phyloP scores from a whole-genome alignment of 2,113 vertebrate species.

The Sminthopsis crassicaudata region DNA sequence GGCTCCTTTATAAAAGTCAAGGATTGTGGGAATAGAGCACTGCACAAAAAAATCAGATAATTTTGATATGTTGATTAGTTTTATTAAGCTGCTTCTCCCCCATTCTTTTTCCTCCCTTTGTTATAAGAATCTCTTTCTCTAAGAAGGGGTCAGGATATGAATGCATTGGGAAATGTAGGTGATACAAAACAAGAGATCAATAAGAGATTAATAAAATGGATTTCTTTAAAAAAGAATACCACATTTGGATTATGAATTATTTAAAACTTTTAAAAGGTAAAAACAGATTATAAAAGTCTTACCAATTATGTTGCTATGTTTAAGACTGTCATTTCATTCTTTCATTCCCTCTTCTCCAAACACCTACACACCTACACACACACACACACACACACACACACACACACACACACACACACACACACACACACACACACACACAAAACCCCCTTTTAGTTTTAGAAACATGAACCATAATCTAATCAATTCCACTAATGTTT shows the following conservation, averaged over 20 bases:
- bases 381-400: too few relatives aligned
- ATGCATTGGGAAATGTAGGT: background rate
- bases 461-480: too few relatives aligned
- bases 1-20: background rate
- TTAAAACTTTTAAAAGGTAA: background rate
- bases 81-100: background rate
- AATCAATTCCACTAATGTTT: background rate
- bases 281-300: background rate
- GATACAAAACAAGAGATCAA: background rate
- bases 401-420: too few relatives aligned
- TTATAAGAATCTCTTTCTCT: background rate
- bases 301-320: background rate
- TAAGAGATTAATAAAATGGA: too few relatives aligned
- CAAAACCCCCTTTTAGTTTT: too few relatives aligned
- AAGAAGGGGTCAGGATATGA: background rate
- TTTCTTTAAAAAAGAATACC: too few relatives aligned
- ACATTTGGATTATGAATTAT: constrained; percentile 3
- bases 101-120: background rate
- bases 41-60: background rate
- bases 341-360: too few relatives aligned
- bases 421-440: too few relatives aligned
- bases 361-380: too few relatives aligned
- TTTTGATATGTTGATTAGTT: background rate
- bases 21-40: background rate
- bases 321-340: too few relatives aligned